A percentile compares a stretch with the other conserved stretches of the same genome.
Conservation (phyloP, 2,113 vertebrate genomes). For the Alethe castanea region DNA sequence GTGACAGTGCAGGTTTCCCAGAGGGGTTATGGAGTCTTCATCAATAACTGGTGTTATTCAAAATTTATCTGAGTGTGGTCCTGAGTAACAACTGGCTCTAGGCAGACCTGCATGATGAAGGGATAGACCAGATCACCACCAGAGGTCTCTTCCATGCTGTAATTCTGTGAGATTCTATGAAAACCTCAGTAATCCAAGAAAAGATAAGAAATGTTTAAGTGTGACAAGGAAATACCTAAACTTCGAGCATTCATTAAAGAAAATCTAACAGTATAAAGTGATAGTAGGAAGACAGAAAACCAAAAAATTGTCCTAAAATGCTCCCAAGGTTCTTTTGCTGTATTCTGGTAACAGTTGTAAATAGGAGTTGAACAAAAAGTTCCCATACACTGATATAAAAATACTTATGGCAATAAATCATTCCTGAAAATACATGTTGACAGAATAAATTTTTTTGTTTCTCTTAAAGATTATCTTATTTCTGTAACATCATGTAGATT, state of each 20-base stretch:
- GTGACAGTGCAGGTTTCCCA: not conserved
- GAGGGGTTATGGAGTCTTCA: not conserved
- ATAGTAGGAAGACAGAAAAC: not conserved
- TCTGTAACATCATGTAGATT: not conserved
- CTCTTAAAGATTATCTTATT: not conserved
- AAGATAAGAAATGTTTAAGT: not conserved
- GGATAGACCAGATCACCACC: not conserved
- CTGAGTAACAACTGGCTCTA: not conserved
- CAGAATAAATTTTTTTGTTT: not conserved
- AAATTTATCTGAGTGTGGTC: not conserved
- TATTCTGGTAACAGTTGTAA: not conserved
- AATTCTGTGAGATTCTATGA: not conserved
- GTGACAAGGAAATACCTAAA: not conserved
- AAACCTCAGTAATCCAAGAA: not conserved
- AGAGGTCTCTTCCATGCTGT: not conserved
- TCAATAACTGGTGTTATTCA: not conserved
- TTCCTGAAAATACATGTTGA: not conserved
- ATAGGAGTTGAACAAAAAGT: not conserved
- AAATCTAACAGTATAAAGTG: not conserved
- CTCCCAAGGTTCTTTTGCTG: not conserved
- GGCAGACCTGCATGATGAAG: not conserved
- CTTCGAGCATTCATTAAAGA: not conserved
- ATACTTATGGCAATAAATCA: not conserved
- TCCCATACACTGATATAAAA: not conserved
- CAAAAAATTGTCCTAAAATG: not conserved